Evolutionary conservation across 2,113 vertebrate genomes (phyloP).

Genomic region (Laticauda colubrina): DNA sequence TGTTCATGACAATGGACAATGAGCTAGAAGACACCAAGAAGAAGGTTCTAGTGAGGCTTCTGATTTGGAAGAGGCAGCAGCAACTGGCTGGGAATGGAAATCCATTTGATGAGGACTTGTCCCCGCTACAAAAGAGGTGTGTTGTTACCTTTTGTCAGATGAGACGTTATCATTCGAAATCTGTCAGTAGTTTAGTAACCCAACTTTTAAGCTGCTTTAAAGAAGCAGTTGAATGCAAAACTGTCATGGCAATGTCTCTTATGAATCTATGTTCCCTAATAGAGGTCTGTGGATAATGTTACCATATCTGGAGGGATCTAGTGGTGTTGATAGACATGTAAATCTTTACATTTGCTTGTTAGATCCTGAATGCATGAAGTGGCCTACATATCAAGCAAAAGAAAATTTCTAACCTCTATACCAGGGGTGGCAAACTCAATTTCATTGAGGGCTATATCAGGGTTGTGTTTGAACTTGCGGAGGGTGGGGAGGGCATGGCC

Average conservation of each 20-base stretch:
- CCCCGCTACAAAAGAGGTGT: conserved; percentile 75
- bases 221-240: background rate
- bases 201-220: background rate
- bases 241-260: background rate
- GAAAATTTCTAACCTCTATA: background rate
- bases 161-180: background rate
- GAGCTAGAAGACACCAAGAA: conserved; percentile 73
- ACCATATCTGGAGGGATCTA: background rate
- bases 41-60: conserved; percentile 72
- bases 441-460: no score
- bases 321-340: background rate
- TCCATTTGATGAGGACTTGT: conserved; percentile 80
- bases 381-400: background rate
- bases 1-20: conserved; percentile 62
- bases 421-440: no score
- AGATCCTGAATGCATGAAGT: background rate
- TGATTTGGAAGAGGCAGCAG: conserved; percentile 82
- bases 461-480: no score
- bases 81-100: conserved; percentile 81
- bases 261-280: background rate
- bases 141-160: background rate
- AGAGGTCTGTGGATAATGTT: background rate
- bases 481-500: no score
- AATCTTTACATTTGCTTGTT: background rate
- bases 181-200: background rate